phyloP scores from a whole-genome alignment of 2,797 vertebrate genomes.

The Squalus acanthias region DNA sequence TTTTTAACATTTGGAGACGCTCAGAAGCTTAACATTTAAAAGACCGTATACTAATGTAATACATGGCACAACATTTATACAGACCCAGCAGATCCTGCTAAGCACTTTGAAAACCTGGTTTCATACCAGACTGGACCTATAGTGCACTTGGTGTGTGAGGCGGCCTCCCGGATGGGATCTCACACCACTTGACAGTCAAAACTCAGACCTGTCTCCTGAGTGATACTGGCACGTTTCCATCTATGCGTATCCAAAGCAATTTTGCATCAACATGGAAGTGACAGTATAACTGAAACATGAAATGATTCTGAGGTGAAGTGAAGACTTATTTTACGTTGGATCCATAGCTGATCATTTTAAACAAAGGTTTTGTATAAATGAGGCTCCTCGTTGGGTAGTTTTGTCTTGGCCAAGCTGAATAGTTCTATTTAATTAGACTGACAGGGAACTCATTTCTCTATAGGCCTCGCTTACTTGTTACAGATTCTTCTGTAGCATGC shows the following conservation, averaged over 20 bases:
- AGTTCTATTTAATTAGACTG: neutral
- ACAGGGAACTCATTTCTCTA: too few relatives aligned
- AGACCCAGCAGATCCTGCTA: too few relatives aligned
- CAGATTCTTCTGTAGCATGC: neutral
- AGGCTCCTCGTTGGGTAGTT: neutral
- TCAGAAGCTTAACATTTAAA: neutral
- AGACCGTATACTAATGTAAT: neutral
- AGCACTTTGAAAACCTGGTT: neutral
- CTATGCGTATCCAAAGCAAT: neutral
- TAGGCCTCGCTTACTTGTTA: neutral
- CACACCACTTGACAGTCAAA: neutral
- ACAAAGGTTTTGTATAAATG: neutral
- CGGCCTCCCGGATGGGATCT: neutral
- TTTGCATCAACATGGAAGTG: neutral
- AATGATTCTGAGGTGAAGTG: neutral
- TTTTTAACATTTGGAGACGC: neutral
- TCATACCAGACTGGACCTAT: neutral
- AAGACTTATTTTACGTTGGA: neutral
- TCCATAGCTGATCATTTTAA: neutral
- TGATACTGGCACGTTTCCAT: neutral
- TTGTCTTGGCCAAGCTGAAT: neutral
- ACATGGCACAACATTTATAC: neutral
- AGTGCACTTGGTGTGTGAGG: neutral
- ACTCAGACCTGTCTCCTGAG: neutral
- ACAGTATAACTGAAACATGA: neutral